Base-by-base conservation (phyloP, 2,113 vertebrate genomes). In the Phoxinus phoxinus region DNA sequence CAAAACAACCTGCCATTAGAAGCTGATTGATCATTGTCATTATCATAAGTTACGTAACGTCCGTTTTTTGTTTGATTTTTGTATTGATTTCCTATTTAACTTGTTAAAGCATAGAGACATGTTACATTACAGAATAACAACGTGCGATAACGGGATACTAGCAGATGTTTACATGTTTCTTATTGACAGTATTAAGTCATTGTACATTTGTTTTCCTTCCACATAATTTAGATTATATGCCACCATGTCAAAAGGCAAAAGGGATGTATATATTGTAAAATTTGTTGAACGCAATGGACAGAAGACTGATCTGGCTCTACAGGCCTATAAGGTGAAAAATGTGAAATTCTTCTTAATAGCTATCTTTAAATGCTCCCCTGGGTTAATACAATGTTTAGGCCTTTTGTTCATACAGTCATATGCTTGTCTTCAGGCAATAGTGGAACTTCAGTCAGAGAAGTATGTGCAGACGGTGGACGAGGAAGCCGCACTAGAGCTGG, bases 401-500 rank as follows among this genome's bases (percentile, higher is more conserved):
- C 44, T 86, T 53, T 90, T 84, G 84, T 48, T 86, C 6, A 65
- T 12, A 8, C 25, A 44, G 19, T 32, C 2, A 37, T 85, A 11
- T 11, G 81, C 84, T 92, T 91, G 51, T 75, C 63, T 92, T 65
- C 87, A 99, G 98, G 97, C 97, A 75, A 96, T 99, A 91, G 93
- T 96, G 89, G 96, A 97, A 88, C 96, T 99, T 88, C 97, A 99
- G 89, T 97, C 98, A 76, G 95, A 99, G 89, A 96, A 98, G 56
- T 95, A 96, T 90, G 92, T 99, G 12, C 97, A 98, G 87, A 92
- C 90, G 56, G 90, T 99, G 27, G 93, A 96, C 85, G 96, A 98
- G 87, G 93, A 95, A 86, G 85, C 92, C 17, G 95, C 95, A 3
- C 90, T 97, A 65, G 85, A 25, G 19, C 93, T 98, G 93, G 94